Percentiles rank a stretch among this genome's conserved stretches.
These are phyloP conservation scores for Echinops telfairi DNA, from an alignment of 2,113 vertebrate species.

Conservation along the genomic window DNA sequence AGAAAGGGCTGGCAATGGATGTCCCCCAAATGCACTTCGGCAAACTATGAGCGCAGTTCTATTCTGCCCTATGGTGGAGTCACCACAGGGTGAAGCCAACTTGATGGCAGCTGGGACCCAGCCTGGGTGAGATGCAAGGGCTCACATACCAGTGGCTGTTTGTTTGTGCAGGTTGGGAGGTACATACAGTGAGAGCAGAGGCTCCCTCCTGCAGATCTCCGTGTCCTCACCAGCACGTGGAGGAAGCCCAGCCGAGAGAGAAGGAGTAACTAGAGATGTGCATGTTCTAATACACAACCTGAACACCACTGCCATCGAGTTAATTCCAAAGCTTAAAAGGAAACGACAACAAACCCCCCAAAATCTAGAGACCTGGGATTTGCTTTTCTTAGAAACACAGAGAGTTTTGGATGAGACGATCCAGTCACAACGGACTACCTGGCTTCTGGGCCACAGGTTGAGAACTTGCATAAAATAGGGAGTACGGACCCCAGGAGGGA, in stretches of 20 bases:
- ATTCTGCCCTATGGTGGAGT: background rate
- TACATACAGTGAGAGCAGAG: too few species aligned
- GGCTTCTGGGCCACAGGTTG: background rate
- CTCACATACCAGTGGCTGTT: too few species aligned
- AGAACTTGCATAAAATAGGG: conserved; percentile 7
- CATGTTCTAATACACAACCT: background rate
- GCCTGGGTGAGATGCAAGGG: background rate
- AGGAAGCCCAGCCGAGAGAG: background rate
- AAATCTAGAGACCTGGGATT: background rate
- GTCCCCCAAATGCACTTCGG: background rate
- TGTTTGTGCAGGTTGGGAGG: background rate
- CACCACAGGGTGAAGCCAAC: background rate
- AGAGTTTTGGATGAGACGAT: background rate
- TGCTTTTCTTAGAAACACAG: background rate
- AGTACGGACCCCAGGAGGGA: background rate
- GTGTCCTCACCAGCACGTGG: too few species aligned
- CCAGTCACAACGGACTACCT: background rate
- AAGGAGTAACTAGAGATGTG: too few species aligned
- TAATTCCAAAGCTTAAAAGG: background rate
- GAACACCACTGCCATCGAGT: too few species aligned
- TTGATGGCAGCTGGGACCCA: background rate
- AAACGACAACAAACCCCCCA: too few species aligned
- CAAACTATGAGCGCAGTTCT: background rate
- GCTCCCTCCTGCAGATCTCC: too few species aligned
- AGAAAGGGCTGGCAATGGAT: background rate